Percentiles rank a stretch among this genome's conserved stretches.
These are phyloP conservation scores for Hydrozoanthus gracilis DNA, from an alignment of 92 coral and sea anemone genomes.

Conservation along the genomic window DNA sequence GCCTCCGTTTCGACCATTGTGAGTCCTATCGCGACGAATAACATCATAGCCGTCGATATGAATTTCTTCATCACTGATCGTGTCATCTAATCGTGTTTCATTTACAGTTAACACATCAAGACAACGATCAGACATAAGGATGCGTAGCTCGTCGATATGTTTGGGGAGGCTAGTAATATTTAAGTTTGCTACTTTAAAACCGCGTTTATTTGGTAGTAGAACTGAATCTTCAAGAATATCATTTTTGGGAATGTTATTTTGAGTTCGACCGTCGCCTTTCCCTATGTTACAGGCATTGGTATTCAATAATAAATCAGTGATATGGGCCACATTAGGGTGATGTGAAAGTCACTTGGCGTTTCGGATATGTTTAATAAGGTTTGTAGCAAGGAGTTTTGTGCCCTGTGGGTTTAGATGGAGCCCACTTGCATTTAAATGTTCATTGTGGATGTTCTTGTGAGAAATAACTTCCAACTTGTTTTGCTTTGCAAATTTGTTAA, in stretches of 20 bases:
- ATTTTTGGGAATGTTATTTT: slow-evolving; percentile 1
- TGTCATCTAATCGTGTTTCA: slow-evolving; percentile 44
- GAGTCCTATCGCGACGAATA: slow-evolving; percentile 27
- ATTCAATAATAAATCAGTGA: slow-evolving; percentile 3
- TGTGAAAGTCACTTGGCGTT: slow-evolving; percentile 10
- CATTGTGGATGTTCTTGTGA: slow-evolving; percentile 37
- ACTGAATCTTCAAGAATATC: background rate
- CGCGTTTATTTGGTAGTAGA: slow-evolving; percentile 31
- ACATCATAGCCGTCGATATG: slow-evolving; percentile 35
- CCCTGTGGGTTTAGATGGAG: slow-evolving; percentile 44
- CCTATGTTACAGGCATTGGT: background rate
- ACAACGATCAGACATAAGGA: slow-evolving; percentile 28
- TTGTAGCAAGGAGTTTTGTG: slow-evolving; percentile 42
- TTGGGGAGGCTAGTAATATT: slow-evolving; percentile 46
- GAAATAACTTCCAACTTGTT: slow-evolving; percentile 29
- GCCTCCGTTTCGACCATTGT: slow-evolving; percentile 38
- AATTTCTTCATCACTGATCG: slow-evolving; percentile 46
- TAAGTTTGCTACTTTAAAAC: slow-evolving; percentile 42
- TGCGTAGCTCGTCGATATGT: slow-evolving; percentile 42
- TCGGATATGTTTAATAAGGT: slow-evolving; percentile 30
- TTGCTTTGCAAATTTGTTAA: slow-evolving; percentile 42
- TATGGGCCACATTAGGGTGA: slow-evolving; percentile 31
- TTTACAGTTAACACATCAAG: slow-evolving; percentile 43
- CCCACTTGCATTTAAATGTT: slow-evolving; percentile 53
- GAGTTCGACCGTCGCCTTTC: slow-evolving; percentile 6